phyloP scores from a whole-genome alignment of 1,140 invertebrate species.

The Steinernema feltiae region DNA sequence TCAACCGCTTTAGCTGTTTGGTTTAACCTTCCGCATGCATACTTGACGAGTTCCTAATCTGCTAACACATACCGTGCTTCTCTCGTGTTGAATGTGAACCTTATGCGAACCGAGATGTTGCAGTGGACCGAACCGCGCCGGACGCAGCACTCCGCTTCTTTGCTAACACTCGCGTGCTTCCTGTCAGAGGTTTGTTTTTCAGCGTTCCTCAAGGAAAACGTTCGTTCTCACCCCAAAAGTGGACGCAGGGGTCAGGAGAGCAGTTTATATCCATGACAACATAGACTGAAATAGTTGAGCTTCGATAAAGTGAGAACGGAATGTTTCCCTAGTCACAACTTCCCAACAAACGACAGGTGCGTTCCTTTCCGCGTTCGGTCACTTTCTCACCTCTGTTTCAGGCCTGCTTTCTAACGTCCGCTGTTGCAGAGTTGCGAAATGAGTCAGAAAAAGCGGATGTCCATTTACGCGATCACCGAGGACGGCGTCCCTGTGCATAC shows the following conservation, averaged over 20 bases:
- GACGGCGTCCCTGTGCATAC: not conserved
- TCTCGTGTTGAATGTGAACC: too few relatives aligned
- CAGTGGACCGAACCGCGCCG: not conserved
- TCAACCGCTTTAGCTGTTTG: not conserved
- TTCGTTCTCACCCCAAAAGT: not conserved
- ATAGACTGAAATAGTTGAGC: not conserved
- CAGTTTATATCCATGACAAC: slow-evolving; percentile 12
- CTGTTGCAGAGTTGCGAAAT: too few relatives aligned
- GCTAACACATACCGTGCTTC: too few relatives aligned
- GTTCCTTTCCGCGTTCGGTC: not conserved
- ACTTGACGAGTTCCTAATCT: too few relatives aligned
- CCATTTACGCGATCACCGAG: not conserved
- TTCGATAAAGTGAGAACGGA: slow-evolving; percentile 4
- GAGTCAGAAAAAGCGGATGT: not conserved
- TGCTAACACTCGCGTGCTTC: not conserved
- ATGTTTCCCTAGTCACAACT: slow-evolving; percentile 3
- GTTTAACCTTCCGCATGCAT: too few relatives aligned
- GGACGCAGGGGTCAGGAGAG: not conserved
- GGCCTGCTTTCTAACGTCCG: not conserved
- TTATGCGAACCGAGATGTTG: too few relatives aligned
- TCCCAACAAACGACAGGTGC: slow-evolving; percentile 13
- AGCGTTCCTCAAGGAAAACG: not conserved
- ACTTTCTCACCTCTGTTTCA: not conserved
- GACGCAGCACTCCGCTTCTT: not conserved
- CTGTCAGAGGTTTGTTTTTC: not conserved